Percentiles rank a stretch among this genome's conserved stretches.
These are phyloP conservation scores for Paramisgurnus dabryanus DNA, from an alignment of 2,113 vertebrate species.

Conservation along the genomic window DNA sequence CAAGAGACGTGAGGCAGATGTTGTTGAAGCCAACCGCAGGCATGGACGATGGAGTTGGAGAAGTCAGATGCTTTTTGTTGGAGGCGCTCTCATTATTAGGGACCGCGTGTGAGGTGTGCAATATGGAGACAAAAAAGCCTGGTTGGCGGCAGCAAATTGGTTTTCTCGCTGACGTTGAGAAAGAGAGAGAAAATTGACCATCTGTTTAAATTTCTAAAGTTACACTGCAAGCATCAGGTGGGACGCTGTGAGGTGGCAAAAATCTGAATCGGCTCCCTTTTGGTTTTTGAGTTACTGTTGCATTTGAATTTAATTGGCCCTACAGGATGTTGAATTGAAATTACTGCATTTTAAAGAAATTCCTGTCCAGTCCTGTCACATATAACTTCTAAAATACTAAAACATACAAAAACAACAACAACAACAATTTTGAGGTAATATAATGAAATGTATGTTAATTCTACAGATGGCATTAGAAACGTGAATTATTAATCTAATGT, in stretches of 20 bases:
- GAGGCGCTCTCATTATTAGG: slow-evolving; percentile 72
- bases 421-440: no score
- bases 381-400: no score
- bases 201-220: slow-evolving; percentile 69
- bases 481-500: no score
- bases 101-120: slow-evolving; percentile 69
- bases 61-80: slow-evolving; percentile 72
- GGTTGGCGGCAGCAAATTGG: slow-evolving; percentile 66
- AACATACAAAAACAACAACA: no score
- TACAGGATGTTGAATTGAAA: neutral
- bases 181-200: slow-evolving; percentile 60
- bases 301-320: neutral
- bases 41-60: slow-evolving; percentile 49
- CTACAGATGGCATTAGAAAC: no score
- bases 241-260: neutral
- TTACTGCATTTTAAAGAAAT: neutral
- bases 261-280: neutral
- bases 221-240: slow-evolving; percentile 52
- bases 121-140: slow-evolving; percentile 71
- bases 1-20: slow-evolving; percentile 67
- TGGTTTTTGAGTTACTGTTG: neutral
- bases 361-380: no score
- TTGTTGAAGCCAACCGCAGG: slow-evolving; percentile 55
- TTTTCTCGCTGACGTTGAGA: slow-evolving; percentile 71
- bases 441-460: no score